Percentiles rank a stretch among this genome's conserved stretches.
These are phyloP conservation scores for Yponomeuta cagnagella DNA, from an alignment of 2,888 invertebrate genomes.

Conservation along the genomic window DNA sequence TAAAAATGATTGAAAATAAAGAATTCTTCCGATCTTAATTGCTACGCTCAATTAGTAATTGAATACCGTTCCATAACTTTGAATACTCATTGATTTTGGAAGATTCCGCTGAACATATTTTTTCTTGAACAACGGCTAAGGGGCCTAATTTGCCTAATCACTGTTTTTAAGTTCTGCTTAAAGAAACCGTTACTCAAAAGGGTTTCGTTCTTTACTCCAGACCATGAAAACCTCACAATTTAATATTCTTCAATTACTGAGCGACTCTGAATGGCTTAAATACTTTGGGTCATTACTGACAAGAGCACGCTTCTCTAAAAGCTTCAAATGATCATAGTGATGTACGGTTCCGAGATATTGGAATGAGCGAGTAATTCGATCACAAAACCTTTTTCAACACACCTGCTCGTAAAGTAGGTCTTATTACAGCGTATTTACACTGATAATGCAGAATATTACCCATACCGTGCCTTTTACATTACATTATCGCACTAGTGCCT, in stretches of 20 bases:
- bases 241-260: slow-evolving; percentile 14
- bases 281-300: slow-evolving; percentile 15
- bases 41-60: background rate
- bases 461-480: too few relatives aligned
- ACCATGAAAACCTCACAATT: background rate
- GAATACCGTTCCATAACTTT: background rate
- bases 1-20: background rate
- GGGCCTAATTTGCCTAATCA: slow-evolving; percentile 4
- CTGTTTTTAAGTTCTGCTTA: slow-evolving; percentile 1
- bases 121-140: background rate
- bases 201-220: background rate
- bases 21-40: background rate
- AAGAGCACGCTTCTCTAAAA: slow-evolving; percentile 19
- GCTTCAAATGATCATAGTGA: slow-evolving; percentile 10
- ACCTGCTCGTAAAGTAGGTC: too few relatives aligned
- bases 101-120: background rate
- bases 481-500: too few relatives aligned
- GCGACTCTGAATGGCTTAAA: slow-evolving; percentile 4
- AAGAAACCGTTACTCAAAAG: slow-evolving; percentile 1
- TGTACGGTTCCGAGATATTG: too few relatives aligned
- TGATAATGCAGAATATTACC: too few relatives aligned
- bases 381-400: too few relatives aligned
- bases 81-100: background rate
- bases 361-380: too few relatives aligned
- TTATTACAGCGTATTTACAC: too few relatives aligned